Conservation (phyloP, 2,797 vertebrate species). For the Adelosebastes latens region DNA sequence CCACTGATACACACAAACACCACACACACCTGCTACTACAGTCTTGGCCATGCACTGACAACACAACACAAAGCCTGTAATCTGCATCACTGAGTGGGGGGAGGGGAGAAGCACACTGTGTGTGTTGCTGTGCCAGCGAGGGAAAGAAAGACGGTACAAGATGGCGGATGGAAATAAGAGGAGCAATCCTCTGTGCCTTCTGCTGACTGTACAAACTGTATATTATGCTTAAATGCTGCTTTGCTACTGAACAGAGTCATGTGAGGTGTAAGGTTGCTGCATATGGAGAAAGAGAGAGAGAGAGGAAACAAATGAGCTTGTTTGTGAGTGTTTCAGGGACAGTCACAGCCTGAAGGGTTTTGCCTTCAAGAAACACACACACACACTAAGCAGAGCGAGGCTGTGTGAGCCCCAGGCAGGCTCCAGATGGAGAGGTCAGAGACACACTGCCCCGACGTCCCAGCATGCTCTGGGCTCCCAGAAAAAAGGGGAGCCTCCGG, state of each 20-base stretch:
- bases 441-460: conserved; percentile 79
- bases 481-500: conserved; percentile 79
- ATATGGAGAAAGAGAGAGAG: background rate
- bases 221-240: conserved; percentile 43
- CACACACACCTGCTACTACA: conserved; percentile 74
- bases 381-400: background rate
- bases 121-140: conserved; percentile 72
- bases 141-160: conserved; percentile 74
- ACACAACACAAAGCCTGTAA: conserved; percentile 83
- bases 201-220: conserved; percentile 63
- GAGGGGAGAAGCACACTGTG: conserved; percentile 61
- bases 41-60: conserved; percentile 78
- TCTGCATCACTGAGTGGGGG: conserved; percentile 76
- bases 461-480: conserved; percentile 79
- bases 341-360: conserved; percentile 72
- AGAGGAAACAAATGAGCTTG: conserved; percentile 54
- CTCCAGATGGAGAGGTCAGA: conserved; percentile 82
- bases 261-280: conserved; percentile 37
- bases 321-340: conserved; percentile 76
- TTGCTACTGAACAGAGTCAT: conserved; percentile 27
- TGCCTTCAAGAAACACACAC: conserved; percentile 71
- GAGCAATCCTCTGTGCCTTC: conserved; percentile 54
- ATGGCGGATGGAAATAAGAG: conserved; percentile 74
- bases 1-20: conserved; percentile 39
- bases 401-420: background rate